phyloP scores from a whole-genome alignment of 2,888 invertebrate species.

The Agonum fuliginosum region DNA sequence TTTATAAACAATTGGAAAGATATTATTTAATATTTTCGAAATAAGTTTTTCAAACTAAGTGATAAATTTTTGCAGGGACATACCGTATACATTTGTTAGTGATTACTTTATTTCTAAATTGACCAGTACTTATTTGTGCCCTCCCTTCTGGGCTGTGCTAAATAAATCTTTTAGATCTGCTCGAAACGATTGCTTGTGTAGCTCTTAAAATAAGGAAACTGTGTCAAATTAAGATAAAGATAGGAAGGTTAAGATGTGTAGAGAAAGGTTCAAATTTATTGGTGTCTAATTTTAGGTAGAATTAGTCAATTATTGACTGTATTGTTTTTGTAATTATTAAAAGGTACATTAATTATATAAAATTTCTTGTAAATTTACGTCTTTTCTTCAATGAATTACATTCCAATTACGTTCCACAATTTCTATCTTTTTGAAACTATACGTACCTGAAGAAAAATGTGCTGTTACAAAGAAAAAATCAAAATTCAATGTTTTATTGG shows the following conservation, averaged over 20 bases:
- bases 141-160: slow-evolving; percentile 34
- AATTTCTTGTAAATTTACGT: not conserved
- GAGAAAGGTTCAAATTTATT: slow-evolving; percentile 1
- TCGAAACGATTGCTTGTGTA: slow-evolving; percentile 39
- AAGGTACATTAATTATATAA: slow-evolving; percentile 14
- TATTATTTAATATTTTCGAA: slow-evolving; percentile 12
- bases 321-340: slow-evolving; percentile 21
- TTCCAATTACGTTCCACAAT: slow-evolving; percentile 13
- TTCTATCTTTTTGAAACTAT: slow-evolving; percentile 4
- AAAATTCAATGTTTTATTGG: not conserved
- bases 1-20: slow-evolving; percentile 8
- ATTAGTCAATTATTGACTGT: slow-evolving; percentile 1
- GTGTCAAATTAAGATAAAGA: slow-evolving; percentile 19
- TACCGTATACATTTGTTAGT: slow-evolving; percentile 25
- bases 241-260: not conserved
- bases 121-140: slow-evolving; percentile 44
- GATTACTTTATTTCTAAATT: slow-evolving; percentile 22
- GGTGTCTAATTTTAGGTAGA: slow-evolving; percentile 16
- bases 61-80: slow-evolving; percentile 43
- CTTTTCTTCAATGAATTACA: not conserved
- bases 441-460: slow-evolving; percentile 28
- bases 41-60: slow-evolving; percentile 29
- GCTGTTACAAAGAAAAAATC: not conserved
- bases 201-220: slow-evolving; percentile 26
- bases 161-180: slow-evolving; percentile 31